Conservation (phyloP, 1,140 invertebrate genomes). For the Chrysomallon squamiferum region DNA sequence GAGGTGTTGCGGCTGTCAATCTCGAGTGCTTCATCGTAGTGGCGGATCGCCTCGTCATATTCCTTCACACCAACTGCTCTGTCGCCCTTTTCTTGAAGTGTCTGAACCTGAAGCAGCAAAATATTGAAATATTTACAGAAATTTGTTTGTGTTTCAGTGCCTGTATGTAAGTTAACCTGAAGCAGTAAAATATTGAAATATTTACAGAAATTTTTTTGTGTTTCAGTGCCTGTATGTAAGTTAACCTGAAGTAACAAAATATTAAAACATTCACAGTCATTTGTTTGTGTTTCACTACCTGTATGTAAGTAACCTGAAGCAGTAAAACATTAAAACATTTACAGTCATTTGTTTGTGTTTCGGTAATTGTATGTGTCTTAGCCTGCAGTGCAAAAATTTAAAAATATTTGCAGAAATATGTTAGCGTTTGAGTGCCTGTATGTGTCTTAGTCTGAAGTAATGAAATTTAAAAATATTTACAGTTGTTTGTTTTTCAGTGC, state of each 20-base stretch:
- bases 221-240: constrained; percentile 38
- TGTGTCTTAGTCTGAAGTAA: too few species aligned
- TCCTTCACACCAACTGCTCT: constrained; percentile 40
- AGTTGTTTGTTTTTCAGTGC: too few species aligned
- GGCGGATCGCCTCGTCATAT: constrained; percentile 43
- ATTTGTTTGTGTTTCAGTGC: background rate
- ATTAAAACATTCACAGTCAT: background rate
- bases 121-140: background rate
- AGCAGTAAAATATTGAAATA: background rate
- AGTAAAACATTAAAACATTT: background rate
- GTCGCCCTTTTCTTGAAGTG: constrained; percentile 46
- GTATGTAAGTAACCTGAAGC: constrained; percentile 45
- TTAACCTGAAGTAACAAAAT: constrained; percentile 40
- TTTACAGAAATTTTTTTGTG: background rate
- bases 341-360: background rate
- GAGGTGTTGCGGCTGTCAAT: constrained; percentile 51
- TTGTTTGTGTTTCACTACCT: background rate
- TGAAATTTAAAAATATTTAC: too few species aligned
- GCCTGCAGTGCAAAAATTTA: too few species aligned
- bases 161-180: constrained; percentile 48
- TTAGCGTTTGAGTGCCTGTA: too few species aligned
- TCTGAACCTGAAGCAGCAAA: constrained; percentile 42
- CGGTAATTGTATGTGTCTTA: too few species aligned
- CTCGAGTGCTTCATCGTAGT: constrained; percentile 55
- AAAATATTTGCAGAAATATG: too few species aligned